A percentile compares a stretch with the other conserved stretches of the same genome.
Conservation (phyloP, 2,797 vertebrate genomes). For the Enteromius argenteus region DNA sequence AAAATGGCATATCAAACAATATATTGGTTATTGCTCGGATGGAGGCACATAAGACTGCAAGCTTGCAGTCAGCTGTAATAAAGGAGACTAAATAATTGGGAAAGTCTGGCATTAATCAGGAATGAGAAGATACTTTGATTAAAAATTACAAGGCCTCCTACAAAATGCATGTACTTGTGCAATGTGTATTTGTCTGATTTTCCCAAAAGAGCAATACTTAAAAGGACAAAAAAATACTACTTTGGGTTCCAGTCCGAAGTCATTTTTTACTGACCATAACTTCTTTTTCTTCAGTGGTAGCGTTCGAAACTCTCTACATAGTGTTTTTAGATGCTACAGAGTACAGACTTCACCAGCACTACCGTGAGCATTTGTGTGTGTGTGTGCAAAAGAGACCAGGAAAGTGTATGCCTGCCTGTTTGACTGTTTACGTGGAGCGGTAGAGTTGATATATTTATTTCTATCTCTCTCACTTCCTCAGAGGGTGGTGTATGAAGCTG, state of each 20-base stretch:
- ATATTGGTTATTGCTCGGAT: not conserved
- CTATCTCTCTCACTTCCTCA: conserved; percentile 49
- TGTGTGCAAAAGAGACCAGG: not conserved
- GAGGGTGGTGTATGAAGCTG: conserved; percentile 60
- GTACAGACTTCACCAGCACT: conserved; percentile 3
- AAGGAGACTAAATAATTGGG: not conserved
- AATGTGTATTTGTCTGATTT: not conserved
- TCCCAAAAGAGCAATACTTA: not conserved
- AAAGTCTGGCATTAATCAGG: not conserved
- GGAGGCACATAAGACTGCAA: not conserved
- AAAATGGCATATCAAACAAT: not conserved
- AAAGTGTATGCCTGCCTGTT: conserved; percentile 45
- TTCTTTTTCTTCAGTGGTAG: not conserved
- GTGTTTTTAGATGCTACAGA: conserved; percentile 14
- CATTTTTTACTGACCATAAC: not conserved
- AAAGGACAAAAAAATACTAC: not conserved
- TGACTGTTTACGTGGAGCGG: conserved; percentile 58
- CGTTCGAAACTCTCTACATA: not conserved
- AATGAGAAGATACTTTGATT: not conserved
- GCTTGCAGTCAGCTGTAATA: not conserved
- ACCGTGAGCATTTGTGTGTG: not conserved
- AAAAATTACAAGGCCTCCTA: not conserved
- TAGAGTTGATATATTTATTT: conserved; percentile 62
- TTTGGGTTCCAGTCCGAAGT: not conserved
- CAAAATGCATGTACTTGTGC: too few species aligned